Evolutionary conservation across 2,797 vertebrate species (phyloP), one percentile per base, ranked within the genome.

Genomic region (Brachyalestes nurse): DNA sequence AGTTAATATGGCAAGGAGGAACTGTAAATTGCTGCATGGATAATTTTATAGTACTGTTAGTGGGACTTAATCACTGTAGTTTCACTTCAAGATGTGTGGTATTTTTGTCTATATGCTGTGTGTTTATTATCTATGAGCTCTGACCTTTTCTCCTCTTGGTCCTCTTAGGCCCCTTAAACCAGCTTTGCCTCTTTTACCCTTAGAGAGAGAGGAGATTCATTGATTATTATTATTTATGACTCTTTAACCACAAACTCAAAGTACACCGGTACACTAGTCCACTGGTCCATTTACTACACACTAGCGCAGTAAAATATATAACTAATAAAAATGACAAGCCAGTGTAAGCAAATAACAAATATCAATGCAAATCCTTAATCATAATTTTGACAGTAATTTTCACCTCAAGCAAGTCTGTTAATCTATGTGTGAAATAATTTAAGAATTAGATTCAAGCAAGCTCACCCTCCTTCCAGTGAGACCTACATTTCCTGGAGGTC

Each of bases 121-220:
- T 42, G 40, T 42, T 42, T 42, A 42, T 42, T 3, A 7, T 42
- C 4, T 13, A 9, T 42, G 40, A 66, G 1, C 13, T 82, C 91
- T 55, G 90, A 97, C 97, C 95, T 96, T 95, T 74, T 83, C 88
- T 86, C 97, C 97, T 83, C 88, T 89, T 53, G 91, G 84, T 10
- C 96, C 97, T 57, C 96, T 90, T 0, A 79, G 87, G 5, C 93
- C 93, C 79, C 95, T 91, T 57, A 86, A 85, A 73, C 96, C 96
- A 0, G 90, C 91, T 84, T 93, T 97, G 23, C 96, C 97, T 73
- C 94, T 86, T 88, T 94, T 97, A 55, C 96, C 96, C 97, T 97
- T 42, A 79, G 61, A 72, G 45, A 19, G 0, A 42, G 45, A 6
- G 7, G 47, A 53, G 8, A n/a, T 51, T 55, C 16, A n/a, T 65